Base-by-base conservation (phyloP, 2,888 invertebrate species). In the Parelbella ahira region DNA sequence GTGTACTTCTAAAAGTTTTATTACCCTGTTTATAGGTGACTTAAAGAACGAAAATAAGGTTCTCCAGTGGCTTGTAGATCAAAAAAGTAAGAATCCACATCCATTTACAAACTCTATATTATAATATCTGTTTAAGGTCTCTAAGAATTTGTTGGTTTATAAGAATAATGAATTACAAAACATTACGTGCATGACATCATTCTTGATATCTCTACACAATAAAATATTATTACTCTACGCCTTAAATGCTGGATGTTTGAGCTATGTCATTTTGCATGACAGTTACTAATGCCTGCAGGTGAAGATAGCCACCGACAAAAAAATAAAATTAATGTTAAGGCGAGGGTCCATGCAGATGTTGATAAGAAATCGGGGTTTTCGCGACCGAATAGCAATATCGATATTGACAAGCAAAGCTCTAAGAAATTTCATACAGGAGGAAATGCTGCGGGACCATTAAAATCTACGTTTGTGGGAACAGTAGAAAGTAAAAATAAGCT, bases 1-100 rank as follows among this genome's bases (percentile, higher is more conserved):
- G n/a, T n/a, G n/a, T n/a, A n/a, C n/a, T n/a, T n/a, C n/a, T n/a
- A n/a, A n/a, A n/a, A n/a, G n/a, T 18, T 53, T 51, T 51, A 61
- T 62, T 76, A 60, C 80, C 69, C 75, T 81, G 71, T 86, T 87
- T 93, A 90, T 93, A 96, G 96, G 96, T 91, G 93, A 96, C 92
- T 94, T 96, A 91, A 94, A 92, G 91, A 93, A 95, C 84, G 95
- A 96, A 92, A 94, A 94, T 89, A 94, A 94, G 91, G 96, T 97
- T 90, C 93, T 97, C 91, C 94, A 94, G 91, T 97, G 96, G 96
- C 93, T 97, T 89, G 91, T 95, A 90, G 93, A 94, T 90, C 96
- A 96, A 91, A 95, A 96, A 94, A 95, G 96, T 96, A 96, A 96
- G 96, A 91, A 90, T 88, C 89, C 89, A 89, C 88, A 87, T 86